Percentiles rank a stretch among this genome's conserved stretches.
Evolutionary conservation across 2,888 invertebrate species (phyloP).

Genomic region (Platypus cylindrus): DNA sequence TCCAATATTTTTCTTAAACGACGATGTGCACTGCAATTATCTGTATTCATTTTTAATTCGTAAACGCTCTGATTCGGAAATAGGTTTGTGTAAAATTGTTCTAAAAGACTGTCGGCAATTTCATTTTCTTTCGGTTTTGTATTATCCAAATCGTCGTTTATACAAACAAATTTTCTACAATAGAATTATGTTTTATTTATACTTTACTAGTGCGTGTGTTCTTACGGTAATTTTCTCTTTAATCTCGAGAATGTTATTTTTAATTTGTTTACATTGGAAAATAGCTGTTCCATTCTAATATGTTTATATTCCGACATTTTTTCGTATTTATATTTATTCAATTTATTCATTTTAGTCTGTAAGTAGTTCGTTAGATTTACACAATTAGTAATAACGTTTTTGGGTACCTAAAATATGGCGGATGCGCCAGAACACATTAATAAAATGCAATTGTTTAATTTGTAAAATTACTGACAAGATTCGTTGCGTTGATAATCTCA

Average conservation of each 20-base stretch:
- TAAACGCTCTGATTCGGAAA: neutral
- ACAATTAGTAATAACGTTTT: neutral
- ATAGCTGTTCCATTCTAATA: neutral
- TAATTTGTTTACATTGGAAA: neutral
- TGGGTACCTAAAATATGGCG: too few relatives aligned
- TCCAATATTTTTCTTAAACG: too few relatives aligned
- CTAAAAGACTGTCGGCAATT: neutral
- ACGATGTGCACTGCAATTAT: too few relatives aligned
- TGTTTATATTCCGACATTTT: neutral
- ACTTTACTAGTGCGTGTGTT: neutral
- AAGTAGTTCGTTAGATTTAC: neutral
- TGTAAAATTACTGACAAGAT: too few relatives aligned
- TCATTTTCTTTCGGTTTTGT: neutral
- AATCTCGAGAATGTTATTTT: neutral
- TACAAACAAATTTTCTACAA: neutral
- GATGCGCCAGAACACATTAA: too few relatives aligned
- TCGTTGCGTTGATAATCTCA: neutral
- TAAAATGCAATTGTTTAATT: too few relatives aligned
- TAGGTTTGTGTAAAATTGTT: neutral
- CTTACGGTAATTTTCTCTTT: neutral
- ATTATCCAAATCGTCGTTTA: neutral
- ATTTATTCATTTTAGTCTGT: neutral
- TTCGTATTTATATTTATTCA: slow-evolving; percentile 1
- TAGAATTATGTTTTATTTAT: neutral
- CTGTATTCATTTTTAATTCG: too few relatives aligned